These are phyloP conservation scores for Apodemia mormo DNA, from an alignment of 2,888 invertebrate genomes.

Conservation along the genomic window DNA sequence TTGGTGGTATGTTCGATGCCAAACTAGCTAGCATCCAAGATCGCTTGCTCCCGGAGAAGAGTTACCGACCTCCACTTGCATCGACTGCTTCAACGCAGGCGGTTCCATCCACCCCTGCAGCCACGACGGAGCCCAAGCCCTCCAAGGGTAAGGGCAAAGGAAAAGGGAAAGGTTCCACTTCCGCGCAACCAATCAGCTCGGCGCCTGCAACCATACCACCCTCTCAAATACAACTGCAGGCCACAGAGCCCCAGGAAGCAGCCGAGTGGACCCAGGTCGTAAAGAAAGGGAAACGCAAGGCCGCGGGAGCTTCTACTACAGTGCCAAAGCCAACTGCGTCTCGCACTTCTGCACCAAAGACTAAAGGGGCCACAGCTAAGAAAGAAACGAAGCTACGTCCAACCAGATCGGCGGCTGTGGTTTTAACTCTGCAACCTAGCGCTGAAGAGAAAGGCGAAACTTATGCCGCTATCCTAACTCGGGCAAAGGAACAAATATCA, in stretches of 20 bases:
- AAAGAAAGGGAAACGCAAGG: not conserved
- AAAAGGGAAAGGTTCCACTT: no score
- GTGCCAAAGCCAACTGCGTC: no score
- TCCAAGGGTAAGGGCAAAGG: not conserved
- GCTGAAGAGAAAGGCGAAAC: conserved; percentile 23
- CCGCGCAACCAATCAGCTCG: not conserved
- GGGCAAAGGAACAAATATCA: conserved; percentile 17
- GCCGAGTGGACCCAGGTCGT: not conserved
- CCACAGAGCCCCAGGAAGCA: not conserved
- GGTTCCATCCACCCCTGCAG: no score
- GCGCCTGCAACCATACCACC: not conserved
- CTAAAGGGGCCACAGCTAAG: not conserved
- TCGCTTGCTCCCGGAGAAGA: not conserved
- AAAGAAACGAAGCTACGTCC: not conserved
- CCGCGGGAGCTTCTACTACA: no score
- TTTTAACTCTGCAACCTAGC: conserved; percentile 2
- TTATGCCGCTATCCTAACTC: conserved; percentile 12
- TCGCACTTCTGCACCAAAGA: no score
- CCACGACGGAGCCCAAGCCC: no score
- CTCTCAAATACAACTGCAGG: no score
- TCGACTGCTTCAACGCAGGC: no score
- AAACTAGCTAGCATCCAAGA: not conserved
- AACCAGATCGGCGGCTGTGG: not conserved
- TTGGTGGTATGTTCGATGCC: not conserved
- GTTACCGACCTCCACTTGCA: no score